Base-by-base conservation (phyloP, 2,113 vertebrate species). In the Leptobrachium leishanense region DNA sequence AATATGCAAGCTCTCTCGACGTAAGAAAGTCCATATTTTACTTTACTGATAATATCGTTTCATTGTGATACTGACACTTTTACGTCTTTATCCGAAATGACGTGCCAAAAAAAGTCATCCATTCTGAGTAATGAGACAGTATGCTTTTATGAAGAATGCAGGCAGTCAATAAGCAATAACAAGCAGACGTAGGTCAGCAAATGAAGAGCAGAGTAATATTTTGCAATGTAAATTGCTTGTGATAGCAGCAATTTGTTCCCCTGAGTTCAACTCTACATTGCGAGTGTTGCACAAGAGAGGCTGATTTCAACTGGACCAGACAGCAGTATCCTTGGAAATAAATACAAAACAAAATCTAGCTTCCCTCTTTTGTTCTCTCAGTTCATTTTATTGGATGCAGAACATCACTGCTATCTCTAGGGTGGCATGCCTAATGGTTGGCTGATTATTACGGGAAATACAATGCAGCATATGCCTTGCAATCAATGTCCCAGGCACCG, bases 181-280 rank as follows among this genome's bases (percentile, higher is more conserved):
- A 66, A 72, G 77, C 44, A 72, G 59, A 39, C 55, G 66, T 43
- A 79, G 77, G 77, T 79, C 77, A 66, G 44, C 62, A 54, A 79
- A 79, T 72, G 46, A 6, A 40, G 31, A 42, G 55, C 42, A 54
- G 69, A 57, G 46, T 64, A 79, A 79, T 55, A 79, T 79, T 72
- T 79, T 72, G 69, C 77, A 79, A 72, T 79, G 77, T 65, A 79
- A 72, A 79, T 79, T 79, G 77, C 44, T 41, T 79, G 43, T 72
- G 77, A 79, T 79, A 72, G 68, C 77, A 43, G 62, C 62, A 72
- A 72, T 77, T 77, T 77, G 12, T 53, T 72, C 41, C 20, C 43
- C 69, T 66, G 54, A 66, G 39, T 72, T 66, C 46, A 64, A 43
- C 53, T 50, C 70, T 72, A 43, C 50, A 78, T 50, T 64, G 55